Percentiles rank a stretch among this genome's conserved stretches.
Evolutionary conservation across 2,888 invertebrate species (phyloP).

Genomic region (Onchidella celtica): DNA sequence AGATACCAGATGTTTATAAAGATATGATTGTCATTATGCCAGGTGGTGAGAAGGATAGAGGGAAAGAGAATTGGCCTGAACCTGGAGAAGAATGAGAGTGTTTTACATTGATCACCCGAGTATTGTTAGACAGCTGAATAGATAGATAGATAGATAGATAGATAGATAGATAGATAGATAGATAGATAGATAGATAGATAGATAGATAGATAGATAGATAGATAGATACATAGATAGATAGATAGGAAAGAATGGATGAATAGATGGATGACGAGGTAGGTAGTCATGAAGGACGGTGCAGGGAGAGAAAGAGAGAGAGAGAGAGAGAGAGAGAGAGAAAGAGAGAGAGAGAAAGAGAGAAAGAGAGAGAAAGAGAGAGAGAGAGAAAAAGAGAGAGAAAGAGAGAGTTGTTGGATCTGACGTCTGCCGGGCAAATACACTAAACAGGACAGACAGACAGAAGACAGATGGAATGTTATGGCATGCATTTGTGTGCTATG

Average conservation of each 20-base stretch:
- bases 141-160: background rate
- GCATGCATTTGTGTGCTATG: too few relatives aligned
- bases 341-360: constrained; percentile 15
- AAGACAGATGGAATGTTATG: too few relatives aligned
- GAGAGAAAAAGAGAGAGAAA: constrained; percentile 1
- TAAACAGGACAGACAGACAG: too few relatives aligned
- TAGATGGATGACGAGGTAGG: background rate
- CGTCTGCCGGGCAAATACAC: too few relatives aligned
- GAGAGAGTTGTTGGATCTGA: background rate
- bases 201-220: constrained; percentile 43
- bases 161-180: constrained; percentile 1
- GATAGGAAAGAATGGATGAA: constrained; percentile 15
- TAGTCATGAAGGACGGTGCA: background rate
- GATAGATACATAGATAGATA: constrained; percentile 12
- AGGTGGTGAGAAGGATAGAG: background rate
- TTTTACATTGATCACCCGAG: too few relatives aligned
- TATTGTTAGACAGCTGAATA: too few relatives aligned
- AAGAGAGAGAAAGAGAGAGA: constrained; percentile 16
- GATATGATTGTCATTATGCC: too few relatives aligned
- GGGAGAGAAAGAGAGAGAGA: background rate
- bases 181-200: constrained; percentile 18
- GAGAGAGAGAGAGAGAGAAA: constrained; percentile 9
- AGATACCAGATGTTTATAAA: too few relatives aligned
- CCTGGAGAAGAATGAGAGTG: background rate
- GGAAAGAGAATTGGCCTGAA: background rate